A percentile compares a stretch with the other conserved stretches of the same genome.
These are phyloP conservation scores for Mycalesis mineus DNA, from an alignment of 2,888 invertebrate species.

Conservation along the genomic window DNA sequence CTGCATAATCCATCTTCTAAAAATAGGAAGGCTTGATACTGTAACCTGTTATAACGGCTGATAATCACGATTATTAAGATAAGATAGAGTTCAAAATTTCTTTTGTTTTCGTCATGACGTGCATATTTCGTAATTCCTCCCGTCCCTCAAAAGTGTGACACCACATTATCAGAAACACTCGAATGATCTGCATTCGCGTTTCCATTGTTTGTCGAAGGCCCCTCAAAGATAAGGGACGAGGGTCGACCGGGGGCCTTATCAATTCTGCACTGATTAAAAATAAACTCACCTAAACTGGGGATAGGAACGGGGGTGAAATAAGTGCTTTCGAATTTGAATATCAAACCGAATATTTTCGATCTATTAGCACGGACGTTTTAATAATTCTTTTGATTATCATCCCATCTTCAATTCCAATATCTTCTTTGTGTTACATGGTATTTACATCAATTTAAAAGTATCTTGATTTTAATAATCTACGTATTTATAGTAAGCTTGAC, in stretches of 20 bases:
- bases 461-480: no score
- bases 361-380: background rate
- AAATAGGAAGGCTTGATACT: no score
- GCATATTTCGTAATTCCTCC: conserved; percentile 8
- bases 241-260: conserved; percentile 54
- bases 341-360: conserved; percentile 14
- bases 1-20: no score
- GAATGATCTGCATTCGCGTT: conserved; percentile 32
- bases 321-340: conserved; percentile 26
- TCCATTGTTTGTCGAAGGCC: conserved; percentile 44
- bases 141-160: conserved; percentile 17
- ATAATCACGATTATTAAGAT: no score
- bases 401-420: background rate
- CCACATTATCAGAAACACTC: conserved; percentile 27
- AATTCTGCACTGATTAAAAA: conserved; percentile 71
- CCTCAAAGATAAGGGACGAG: conserved; percentile 52
- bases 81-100: no score
- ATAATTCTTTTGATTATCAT: background rate
- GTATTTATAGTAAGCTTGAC: no score
- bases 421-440: no score
- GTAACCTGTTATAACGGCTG: no score
- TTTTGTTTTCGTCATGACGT: background rate
- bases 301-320: conserved; percentile 24
- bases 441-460: no score
- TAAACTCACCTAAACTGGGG: conserved; percentile 51